Base-by-base conservation (phyloP, 2,888 invertebrate genomes). In the Apotomis capreana region DNA sequence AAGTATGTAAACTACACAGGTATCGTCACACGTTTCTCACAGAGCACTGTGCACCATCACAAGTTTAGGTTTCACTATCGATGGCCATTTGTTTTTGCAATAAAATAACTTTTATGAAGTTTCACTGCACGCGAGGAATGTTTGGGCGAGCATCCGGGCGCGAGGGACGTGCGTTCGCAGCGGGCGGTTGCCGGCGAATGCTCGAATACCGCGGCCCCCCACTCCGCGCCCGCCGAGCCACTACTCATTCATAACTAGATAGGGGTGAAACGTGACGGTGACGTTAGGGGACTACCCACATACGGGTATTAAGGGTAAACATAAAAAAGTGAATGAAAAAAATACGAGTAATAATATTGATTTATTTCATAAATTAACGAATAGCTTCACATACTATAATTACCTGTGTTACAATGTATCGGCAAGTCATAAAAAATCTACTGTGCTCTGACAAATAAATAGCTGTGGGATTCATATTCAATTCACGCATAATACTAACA, bases 41-140 rank as follows among this genome's bases (percentile, higher is more conserved):
- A 83, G 83, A 84, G 78, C 89, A 90, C 90, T 83, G 85, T 84
- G 84, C 85, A 85, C 84, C 83, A 87, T 85, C 89, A 91, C 90
- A 85, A 87, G 85, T 88, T 89, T 83, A 87, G 78, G 87, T 90
- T 90, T 87, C 92, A 93, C 92, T 91, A 83, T 89, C 83, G 83
- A 85, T 81, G 88, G 87, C 85, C 90, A 91, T 92, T 91, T 90
- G 91, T 88, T 90, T 88, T 87, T 83, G 87, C 83, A 81, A 84
- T 85, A 81, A 84, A 85, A 84, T 86, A 82, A 82, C 81, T 83
- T 85, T 83, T 81, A 85, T 86, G 80, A 89, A 87, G 89, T 91
- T 91, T 91, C 89, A 89, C 90, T 88, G 86, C 85, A 83, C 92
- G 89, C 89, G 88, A 86, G 84, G 82, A 85, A 85, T 86, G 86